Conservation (phyloP, 2,888 invertebrate genomes). For the Endomychus coccineus region DNA sequence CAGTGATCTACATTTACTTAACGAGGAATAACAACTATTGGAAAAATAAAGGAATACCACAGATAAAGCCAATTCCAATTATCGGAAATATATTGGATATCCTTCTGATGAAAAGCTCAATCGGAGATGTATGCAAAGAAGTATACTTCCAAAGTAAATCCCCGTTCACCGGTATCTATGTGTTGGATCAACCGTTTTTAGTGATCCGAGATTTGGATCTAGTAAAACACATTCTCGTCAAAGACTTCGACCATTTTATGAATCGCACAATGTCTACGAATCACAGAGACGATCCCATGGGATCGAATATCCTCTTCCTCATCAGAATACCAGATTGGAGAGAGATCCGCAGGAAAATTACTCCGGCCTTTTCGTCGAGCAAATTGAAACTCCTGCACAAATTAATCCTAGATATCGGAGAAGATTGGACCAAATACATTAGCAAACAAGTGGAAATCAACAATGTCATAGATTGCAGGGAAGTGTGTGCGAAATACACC, state of each 20-base stretch:
- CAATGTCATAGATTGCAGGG: constrained; percentile 16
- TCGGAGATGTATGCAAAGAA: constrained; percentile 23
- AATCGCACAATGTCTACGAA: constrained; percentile 43
- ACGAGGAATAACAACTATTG: constrained; percentile 40
- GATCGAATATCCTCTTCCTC: constrained; percentile 39
- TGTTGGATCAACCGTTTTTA: constrained; percentile 42
- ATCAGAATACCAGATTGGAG: constrained; percentile 47
- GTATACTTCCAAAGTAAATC: constrained; percentile 20
- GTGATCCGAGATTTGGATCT: constrained; percentile 42
- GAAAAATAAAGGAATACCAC: constrained; percentile 39
- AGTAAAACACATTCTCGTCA: constrained; percentile 41
- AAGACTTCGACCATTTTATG: constrained; percentile 43
- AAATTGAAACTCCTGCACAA: constrained; percentile 47
- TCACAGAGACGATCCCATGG: constrained; percentile 38
- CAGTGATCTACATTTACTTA: no score
- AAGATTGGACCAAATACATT: no score
- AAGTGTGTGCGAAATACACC: constrained; percentile 20
- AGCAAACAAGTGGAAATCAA: background rate
- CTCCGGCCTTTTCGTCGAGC: constrained; percentile 47
- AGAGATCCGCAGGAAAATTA: constrained; percentile 43
- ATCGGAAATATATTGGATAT: constrained; percentile 43
- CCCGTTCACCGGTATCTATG: constrained; percentile 42
- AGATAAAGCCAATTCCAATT: constrained; percentile 37
- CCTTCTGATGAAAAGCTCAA: constrained; percentile 30
- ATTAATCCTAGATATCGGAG: constrained; percentile 39